Conservation (phyloP, 2,888 invertebrate species). For the Ophion slaviceki region DNA sequence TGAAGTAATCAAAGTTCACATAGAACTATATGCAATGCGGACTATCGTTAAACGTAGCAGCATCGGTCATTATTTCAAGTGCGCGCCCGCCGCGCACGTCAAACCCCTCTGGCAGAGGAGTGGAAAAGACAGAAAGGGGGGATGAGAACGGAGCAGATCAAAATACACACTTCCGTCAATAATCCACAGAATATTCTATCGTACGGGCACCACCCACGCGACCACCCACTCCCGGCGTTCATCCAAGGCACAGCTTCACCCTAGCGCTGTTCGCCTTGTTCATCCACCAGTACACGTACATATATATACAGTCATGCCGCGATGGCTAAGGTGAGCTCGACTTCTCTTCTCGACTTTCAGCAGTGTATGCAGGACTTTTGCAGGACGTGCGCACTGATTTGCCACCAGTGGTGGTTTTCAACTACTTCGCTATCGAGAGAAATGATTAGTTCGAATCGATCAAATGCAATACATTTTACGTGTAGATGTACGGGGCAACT, state of each 20-base stretch:
- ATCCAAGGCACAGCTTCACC: conserved; percentile 34
- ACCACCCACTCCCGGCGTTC: conserved; percentile 52
- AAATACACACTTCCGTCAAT: conserved; percentile 80
- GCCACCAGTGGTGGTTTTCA: background rate
- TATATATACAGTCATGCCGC: background rate
- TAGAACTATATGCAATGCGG: conserved; percentile 9
- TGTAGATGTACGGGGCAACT: too few species aligned
- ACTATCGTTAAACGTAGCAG: conserved; percentile 34
- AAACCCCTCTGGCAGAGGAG: conserved; percentile 66
- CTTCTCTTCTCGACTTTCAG: background rate
- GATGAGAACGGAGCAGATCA: conserved; percentile 73
- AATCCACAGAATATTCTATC: conserved; percentile 83
- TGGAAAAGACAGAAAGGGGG: conserved; percentile 5
- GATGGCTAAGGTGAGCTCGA: background rate
- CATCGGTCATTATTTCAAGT: conserved; percentile 81
- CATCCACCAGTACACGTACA: conserved; percentile 4
- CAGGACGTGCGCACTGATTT: background rate
- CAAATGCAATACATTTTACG: background rate
- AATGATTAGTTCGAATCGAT: background rate
- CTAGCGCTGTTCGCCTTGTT: background rate
- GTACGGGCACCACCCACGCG: conserved; percentile 78
- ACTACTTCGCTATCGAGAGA: background rate
- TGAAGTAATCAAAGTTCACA: conserved; percentile 2
- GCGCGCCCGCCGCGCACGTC: conserved; percentile 64
- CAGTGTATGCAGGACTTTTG: background rate